These are phyloP conservation scores for Nymphicus hollandicus DNA, from an alignment of 2,113 vertebrate species.

Conservation along the genomic window DNA sequence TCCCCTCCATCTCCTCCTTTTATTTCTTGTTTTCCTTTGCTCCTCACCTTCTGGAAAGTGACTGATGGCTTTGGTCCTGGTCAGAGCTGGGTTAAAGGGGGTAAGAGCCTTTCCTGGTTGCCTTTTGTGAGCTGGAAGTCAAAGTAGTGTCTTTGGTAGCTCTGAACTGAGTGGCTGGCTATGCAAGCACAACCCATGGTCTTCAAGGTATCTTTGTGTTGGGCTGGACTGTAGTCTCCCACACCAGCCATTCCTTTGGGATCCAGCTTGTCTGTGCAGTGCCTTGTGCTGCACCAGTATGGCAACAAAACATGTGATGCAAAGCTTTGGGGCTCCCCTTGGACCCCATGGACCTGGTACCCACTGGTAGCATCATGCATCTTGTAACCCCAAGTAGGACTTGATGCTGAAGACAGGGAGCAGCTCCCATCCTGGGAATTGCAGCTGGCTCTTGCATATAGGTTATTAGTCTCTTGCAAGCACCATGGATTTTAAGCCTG, in stretches of 20 bases:
- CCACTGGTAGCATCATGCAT: accelerated
- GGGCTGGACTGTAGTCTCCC: not conserved
- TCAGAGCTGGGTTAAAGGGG: not conserved
- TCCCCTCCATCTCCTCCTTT: not conserved
- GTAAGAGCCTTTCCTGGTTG: not conserved
- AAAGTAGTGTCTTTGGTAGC: not conserved
- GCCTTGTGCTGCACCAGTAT: not conserved
- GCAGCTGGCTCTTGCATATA: not conserved
- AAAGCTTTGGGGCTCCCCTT: not conserved
- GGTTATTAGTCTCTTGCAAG: not conserved
- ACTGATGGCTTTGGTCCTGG: not conserved
- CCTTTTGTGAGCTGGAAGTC: not conserved
- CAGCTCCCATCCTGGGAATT: accelerated
- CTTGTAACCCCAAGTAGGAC: not conserved
- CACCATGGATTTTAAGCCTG: accelerated
- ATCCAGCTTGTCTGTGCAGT: too few relatives aligned
- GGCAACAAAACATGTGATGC: accelerated
- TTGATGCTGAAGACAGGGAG: not conserved
- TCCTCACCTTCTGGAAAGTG: not conserved
- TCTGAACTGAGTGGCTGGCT: not conserved
- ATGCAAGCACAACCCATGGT: accelerated
- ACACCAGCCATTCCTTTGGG: not conserved
- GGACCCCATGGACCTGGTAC: not conserved
- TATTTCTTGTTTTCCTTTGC: not conserved
- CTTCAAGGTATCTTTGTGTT: not conserved